phyloP scores from a whole-genome alignment of 2,888 invertebrate species.

The Acholoe squamosa region DNA sequence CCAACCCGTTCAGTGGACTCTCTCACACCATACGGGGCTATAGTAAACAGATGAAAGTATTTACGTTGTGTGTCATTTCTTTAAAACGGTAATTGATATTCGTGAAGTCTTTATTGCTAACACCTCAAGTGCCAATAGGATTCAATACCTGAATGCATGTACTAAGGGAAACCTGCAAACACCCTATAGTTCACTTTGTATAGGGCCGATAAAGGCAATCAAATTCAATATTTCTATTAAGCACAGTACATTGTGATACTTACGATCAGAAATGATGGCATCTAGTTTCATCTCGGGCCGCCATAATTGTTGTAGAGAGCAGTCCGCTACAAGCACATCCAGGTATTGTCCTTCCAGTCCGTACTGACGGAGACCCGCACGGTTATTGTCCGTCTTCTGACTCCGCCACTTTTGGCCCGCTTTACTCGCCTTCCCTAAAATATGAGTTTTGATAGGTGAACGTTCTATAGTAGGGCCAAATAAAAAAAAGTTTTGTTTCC shows the following conservation, averaged over 20 bases:
- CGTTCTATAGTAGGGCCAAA: no score
- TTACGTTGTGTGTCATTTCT: no score
- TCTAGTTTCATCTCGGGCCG: conserved; percentile 91
- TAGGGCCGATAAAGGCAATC: no score
- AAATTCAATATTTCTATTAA: no score
- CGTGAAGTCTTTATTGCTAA: no score
- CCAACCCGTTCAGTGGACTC: conserved; percentile 95
- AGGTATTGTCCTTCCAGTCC: conserved; percentile 89
- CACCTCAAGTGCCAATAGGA: no score
- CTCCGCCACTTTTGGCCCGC: conserved; percentile 84
- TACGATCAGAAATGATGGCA: conserved; percentile 95
- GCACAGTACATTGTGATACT: conserved; percentile 67
- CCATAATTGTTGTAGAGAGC: conserved; percentile 91
- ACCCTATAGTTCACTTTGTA: no score
- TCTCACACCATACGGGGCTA: conserved; percentile 98
- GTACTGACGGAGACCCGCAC: conserved; percentile 95
- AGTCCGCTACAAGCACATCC: conserved; percentile 95
- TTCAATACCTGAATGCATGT: no score
- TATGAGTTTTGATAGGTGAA: no score
- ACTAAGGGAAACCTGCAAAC: no score
- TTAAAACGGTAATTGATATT: no score
- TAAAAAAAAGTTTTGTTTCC: no score
- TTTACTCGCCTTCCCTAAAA: conserved; percentile 84
- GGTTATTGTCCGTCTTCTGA: conserved; percentile 91
- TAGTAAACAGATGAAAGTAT: conserved; percentile 71